Base-by-base conservation (phyloP, 2,797 vertebrate species). In the Mallotus villosus region DNA sequence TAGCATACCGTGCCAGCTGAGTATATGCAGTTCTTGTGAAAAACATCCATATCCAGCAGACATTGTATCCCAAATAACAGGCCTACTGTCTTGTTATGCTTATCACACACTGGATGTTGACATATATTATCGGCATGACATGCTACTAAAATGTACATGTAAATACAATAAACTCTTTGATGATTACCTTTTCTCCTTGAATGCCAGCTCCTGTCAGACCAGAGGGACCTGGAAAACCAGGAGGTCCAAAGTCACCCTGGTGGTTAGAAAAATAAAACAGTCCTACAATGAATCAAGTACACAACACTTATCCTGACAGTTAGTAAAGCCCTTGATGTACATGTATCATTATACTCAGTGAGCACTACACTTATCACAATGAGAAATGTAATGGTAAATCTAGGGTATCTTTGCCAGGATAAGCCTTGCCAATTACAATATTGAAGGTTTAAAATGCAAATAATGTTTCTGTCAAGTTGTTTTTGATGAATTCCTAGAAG, bases 181-280 rank as follows among this genome's bases (percentile, higher is more conserved):
- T 3, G 1, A 17, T 21, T 8, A 92, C 94, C 93, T 95, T 97
- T 72, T 96, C 93, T 75, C 95, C 94, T 87, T 95, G 93, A 74
- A 95, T 91, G 63, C 94, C 95, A 70, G 75, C 55, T 74, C 94
- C 94, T 81, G 93, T 82, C 79, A 92, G 88, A 74, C 96, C 95
- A 68, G 87, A 17, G 32, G 86, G 87, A 32, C 96, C 95, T 5
- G 92, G 91, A 89, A 93, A 86, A 75, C 95, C 94, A 67, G 94
- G 91, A 77, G 93, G 88, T 73, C 93, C 95, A 46, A 94, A 88
- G 53, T 96, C 94, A 74, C 95, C 93, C 95, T 96, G 74, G 19
- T 71, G 25, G 51, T 71, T 25, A 8, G 67, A 14, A 78, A 4
- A 29, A 80, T 21, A 80, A 78, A 63, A 64, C 34, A 64, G n/a